phyloP scores from a whole-genome alignment of 2,797 vertebrate genomes.

The Sebastes steindachneri region DNA sequence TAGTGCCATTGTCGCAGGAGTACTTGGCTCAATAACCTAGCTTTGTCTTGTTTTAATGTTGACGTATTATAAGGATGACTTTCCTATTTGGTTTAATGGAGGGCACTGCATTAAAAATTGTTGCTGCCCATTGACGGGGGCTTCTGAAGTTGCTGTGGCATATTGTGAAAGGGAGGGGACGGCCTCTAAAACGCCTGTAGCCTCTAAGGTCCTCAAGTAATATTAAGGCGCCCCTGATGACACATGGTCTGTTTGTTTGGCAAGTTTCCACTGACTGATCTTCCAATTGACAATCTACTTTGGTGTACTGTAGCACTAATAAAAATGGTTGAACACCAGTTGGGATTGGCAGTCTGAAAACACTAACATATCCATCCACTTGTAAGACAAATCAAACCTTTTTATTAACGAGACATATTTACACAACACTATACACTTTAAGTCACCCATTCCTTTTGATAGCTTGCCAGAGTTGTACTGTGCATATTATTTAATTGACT shows the following conservation, averaged over 20 bases:
- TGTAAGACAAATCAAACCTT: slow-evolving; percentile 17
- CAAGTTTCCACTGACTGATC: not conserved
- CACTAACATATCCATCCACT: not conserved
- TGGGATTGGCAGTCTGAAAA: slow-evolving; percentile 14
- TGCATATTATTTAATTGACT: not conserved
- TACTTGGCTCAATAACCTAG: not conserved
- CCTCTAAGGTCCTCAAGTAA: not conserved
- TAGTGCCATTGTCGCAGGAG: not conserved
- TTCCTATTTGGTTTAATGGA: not conserved
- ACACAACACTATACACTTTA: not conserved
- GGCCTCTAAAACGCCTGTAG: not conserved
- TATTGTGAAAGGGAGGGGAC: not conserved
- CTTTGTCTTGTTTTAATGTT: not conserved
- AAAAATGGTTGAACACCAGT: slow-evolving; percentile 20
- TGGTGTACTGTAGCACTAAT: slow-evolving; percentile 5
- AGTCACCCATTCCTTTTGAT: not conserved
- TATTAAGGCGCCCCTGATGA: not conserved
- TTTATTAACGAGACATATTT: not conserved
- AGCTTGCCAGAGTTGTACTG: not conserved
- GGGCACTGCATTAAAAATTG: not conserved
- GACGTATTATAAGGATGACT: not conserved
- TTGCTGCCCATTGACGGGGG: not conserved
- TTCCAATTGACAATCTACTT: not conserved
- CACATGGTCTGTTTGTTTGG: slow-evolving; percentile 9
- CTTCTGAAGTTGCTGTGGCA: not conserved